phyloP scores from a whole-genome alignment of 2,888 invertebrate species.

The Cerastis rubricosa region DNA sequence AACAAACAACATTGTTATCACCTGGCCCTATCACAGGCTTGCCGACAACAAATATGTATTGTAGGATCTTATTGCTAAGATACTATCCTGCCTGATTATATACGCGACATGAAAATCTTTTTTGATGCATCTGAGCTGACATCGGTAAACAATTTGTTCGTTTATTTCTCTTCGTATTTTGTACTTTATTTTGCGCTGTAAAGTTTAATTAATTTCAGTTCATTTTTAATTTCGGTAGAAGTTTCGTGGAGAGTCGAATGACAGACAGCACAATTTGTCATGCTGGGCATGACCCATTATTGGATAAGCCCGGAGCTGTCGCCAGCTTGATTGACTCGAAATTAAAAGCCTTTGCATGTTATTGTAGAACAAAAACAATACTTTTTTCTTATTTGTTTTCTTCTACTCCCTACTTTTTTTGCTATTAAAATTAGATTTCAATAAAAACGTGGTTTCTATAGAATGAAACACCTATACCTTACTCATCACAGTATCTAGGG shows the following conservation, averaged over 20 bases:
- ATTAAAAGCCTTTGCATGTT: constrained; percentile 1
- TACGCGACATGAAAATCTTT: constrained; percentile 27
- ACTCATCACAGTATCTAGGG: not conserved
- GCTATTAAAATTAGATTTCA: not conserved
- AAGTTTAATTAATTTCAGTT: not conserved
- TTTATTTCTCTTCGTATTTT: not conserved
- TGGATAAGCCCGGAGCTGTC: not conserved
- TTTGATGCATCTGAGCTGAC: constrained; percentile 26
- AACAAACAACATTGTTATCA: constrained; percentile 63
- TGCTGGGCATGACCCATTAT: not conserved
- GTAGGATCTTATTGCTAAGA: constrained; percentile 48
- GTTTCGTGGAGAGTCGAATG: not conserved
- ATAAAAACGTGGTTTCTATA: not conserved
- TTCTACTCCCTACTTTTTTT: not conserved
- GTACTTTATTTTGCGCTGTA: not conserved
- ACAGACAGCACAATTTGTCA: not conserved
- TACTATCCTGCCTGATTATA: constrained; percentile 32
- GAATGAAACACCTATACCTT: not conserved
- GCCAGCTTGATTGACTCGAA: constrained; percentile 12
- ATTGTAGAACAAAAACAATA: not conserved
- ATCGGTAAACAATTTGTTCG: constrained; percentile 25
- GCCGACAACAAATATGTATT: constrained; percentile 47
- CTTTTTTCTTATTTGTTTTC: not conserved
- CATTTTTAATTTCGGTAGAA: constrained; percentile 1
- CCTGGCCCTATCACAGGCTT: constrained; percentile 56